Evolutionary conservation across 2,113 vertebrate species (phyloP).

Genomic region (Mesembrinibis cayennensis): DNA sequence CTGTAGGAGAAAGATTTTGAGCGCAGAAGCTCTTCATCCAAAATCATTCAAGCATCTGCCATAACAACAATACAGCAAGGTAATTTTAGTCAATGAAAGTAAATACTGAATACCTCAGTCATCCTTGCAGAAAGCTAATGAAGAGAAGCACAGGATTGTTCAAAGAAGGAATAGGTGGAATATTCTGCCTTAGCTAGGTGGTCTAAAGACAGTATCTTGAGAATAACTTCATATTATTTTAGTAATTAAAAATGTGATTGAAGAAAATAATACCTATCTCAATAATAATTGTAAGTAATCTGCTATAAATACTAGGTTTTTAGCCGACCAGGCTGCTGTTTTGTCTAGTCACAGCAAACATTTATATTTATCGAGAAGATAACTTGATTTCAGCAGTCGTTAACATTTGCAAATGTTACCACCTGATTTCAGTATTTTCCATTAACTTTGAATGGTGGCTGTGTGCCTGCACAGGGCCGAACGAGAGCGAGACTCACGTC

Average conservation of each 20-base stretch:
- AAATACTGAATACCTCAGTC: neutral
- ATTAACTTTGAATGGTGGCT: neutral
- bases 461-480: neutral
- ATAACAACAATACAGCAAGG: neutral
- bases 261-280: neutral
- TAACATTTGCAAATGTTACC: neutral
- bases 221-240: neutral
- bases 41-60: neutral
- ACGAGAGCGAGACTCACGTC: constrained; percentile 77
- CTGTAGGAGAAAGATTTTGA: neutral
- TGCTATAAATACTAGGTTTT: neutral
- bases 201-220: neutral
- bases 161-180: neutral
- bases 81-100: neutral
- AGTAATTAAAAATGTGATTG: neutral
- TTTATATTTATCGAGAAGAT: neutral
- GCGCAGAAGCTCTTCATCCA: neutral
- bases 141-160: neutral
- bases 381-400: neutral
- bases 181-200: neutral
- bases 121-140: neutral
- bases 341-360: neutral
- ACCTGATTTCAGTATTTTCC: neutral
- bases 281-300: neutral
- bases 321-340: neutral